These are phyloP conservation scores for Scaptomyza reducta DNA, from an alignment of 2,888 invertebrate species.

Conservation along the genomic window DNA sequence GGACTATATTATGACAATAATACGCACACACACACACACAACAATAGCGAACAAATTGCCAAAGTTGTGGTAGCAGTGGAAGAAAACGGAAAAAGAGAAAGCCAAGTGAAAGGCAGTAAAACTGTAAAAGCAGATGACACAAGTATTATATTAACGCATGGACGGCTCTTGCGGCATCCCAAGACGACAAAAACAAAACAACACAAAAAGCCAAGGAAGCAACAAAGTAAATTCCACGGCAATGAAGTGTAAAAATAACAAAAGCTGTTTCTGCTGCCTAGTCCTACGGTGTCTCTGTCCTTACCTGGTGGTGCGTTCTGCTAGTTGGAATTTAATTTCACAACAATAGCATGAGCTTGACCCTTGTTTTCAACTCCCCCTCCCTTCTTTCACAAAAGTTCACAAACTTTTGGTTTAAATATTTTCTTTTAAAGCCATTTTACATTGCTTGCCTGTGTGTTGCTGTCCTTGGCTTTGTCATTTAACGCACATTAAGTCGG, in stretches of 20 bases:
- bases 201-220: slow-evolving; percentile 53
- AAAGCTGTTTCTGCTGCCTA: slow-evolving; percentile 55
- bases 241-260: slow-evolving; percentile 79
- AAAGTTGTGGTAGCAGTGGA: slow-evolving; percentile 41
- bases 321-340: slow-evolving; percentile 77
- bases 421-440: slow-evolving; percentile 74
- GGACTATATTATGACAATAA: slow-evolving; percentile 64
- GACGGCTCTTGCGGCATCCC: slow-evolving; percentile 64
- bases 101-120: slow-evolving; percentile 13
- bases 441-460: slow-evolving; percentile 20
- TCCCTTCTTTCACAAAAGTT: slow-evolving; percentile 23
- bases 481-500: slow-evolving; percentile 77
- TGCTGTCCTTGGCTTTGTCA: slow-evolving; percentile 44
- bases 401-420: slow-evolving; percentile 76
- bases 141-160: slow-evolving; percentile 80
- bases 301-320: slow-evolving; percentile 22
- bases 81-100: slow-evolving; percentile 17
- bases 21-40: slow-evolving; percentile 35
- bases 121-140: slow-evolving; percentile 59
- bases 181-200: slow-evolving; percentile 57
- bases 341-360: slow-evolving; percentile 61
- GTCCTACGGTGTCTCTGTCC: background rate
- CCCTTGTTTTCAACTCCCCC: background rate
- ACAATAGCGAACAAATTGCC: slow-evolving; percentile 38
- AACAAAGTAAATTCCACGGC: slow-evolving; percentile 78